phyloP scores from a whole-genome alignment of 2,113 vertebrate genomes.

The Hipposideros armiger region DNA sequence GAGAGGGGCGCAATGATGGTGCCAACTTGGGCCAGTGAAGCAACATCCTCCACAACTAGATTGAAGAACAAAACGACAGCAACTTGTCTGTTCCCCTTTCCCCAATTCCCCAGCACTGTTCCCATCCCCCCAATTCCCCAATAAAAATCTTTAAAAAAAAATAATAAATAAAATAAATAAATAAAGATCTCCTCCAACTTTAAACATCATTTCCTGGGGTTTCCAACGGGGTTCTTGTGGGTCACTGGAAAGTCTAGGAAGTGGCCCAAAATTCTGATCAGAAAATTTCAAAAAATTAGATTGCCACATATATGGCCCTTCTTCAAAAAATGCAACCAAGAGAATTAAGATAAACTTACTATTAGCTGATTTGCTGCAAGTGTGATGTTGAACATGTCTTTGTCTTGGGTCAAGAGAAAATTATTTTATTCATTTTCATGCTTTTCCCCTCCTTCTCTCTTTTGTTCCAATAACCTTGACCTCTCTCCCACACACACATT shows the following conservation, averaged over 20 bases:
- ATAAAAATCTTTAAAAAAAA: too few relatives aligned
- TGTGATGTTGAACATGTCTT: neutral
- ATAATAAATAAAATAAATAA: too few relatives aligned
- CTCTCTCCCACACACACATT: neutral
- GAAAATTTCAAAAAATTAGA: neutral
- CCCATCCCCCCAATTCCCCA: too few relatives aligned
- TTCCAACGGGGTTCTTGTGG: neutral
- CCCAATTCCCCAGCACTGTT: too few relatives aligned
- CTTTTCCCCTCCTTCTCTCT: neutral
- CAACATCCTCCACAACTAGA: too few relatives aligned
- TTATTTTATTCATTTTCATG: neutral
- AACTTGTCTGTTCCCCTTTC: too few relatives aligned
- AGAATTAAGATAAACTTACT: neutral
- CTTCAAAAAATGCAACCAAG: conserved; percentile 10
- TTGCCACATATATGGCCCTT: neutral
- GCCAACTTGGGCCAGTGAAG: too few relatives aligned
- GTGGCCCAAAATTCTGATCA: neutral
- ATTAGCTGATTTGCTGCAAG: conserved; percentile 24
- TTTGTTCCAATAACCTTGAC: conserved; percentile 15
- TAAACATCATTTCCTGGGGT: neutral
- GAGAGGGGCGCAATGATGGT: too few relatives aligned
- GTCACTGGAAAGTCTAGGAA: neutral
- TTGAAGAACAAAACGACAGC: too few relatives aligned
- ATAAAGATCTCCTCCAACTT: neutral
- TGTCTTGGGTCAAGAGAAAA: conserved; percentile 41